A percentile compares a stretch with the other conserved stretches of the same genome.
Conservation (phyloP, 1,140 invertebrate genomes). For the Drosophila eugracilis region DNA sequence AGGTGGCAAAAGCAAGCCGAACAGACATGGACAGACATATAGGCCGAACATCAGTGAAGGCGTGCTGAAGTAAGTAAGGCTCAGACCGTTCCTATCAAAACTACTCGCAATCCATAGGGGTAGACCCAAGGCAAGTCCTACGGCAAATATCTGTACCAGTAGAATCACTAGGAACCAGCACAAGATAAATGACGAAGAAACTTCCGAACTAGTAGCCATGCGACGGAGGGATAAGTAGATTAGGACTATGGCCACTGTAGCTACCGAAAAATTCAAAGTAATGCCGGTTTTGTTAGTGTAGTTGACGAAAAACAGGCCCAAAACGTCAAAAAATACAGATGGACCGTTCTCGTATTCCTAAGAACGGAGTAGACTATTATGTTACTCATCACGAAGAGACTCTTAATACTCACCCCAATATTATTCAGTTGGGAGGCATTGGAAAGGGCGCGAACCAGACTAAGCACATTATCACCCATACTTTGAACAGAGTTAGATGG, state of each 20-base stretch:
- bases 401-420: constrained; percentile 46
- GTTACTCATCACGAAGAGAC: not conserved
- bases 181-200: too few species aligned
- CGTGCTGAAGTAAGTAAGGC: constrained; percentile 89
- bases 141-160: constrained; percentile 54
- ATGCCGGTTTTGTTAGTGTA: constrained; percentile 86
- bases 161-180: constrained; percentile 60
- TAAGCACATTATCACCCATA: constrained; percentile 91
- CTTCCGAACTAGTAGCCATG: too few species aligned
- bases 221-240: constrained; percentile 81
- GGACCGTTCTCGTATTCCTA: constrained; percentile 85
- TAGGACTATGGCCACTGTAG: constrained; percentile 84
- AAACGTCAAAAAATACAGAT: constrained; percentile 91
- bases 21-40: constrained; percentile 86
- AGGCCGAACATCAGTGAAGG: constrained; percentile 87
- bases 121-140: constrained; percentile 85
- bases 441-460: constrained; percentile 88
- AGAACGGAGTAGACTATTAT: not conserved
- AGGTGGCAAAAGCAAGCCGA: constrained; percentile 68
- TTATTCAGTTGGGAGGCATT: constrained; percentile 87
- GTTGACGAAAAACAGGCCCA: constrained; percentile 89
- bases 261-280: constrained; percentile 86
- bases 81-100: constrained; percentile 81
- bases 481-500: constrained; percentile 92
- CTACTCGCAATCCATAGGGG: constrained; percentile 85